Evolutionary conservation across 2,113 vertebrate species (phyloP), one percentile per base, ranked within the genome.

Genomic region (Campylorhamphus procurvoides): DNA sequence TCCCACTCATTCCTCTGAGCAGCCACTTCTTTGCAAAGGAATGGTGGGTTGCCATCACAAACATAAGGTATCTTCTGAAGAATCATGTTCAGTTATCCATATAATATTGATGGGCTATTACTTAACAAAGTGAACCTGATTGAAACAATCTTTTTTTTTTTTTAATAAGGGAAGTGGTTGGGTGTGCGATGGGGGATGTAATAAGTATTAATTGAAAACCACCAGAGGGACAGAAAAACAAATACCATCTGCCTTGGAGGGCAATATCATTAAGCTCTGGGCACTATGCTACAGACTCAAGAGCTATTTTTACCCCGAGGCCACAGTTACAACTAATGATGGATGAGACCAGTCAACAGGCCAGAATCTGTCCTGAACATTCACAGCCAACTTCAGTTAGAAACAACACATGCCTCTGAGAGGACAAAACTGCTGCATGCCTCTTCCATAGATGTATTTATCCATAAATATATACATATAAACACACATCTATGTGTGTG

Each of bases 161-260:
- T 27, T 72, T 35, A 37, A 37, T 73, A 22, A 14, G 17, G 23
- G 23, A 7, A 55, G 33, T 19, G 4, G 3, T 52, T 6, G 15
- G 24, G 10, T 2, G 2, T 27, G 37, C 11, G 2, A 10, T 59
- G 47, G 1, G n/a, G 18, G 55, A 77, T 16, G 10, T 19, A 71
- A 39, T 50, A 92, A 86, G 18, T 50, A 64, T 84, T 91, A 90
- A 84, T 16, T 91, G 56, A 87, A 92, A 87, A 63, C 27, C 84
- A 84, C 69, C 44, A 81, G 72, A 93, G 64, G 31, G 49, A 90
- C 14, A 67, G n/a, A 29, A 94, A 93, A 93, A 64, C 68, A 92
- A 96, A 96, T 78, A 62, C 60, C 76, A 75, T 86, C 76, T 92
- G 90, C 80, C 93, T 94, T 81, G 88, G 56, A 96, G 94, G 94